Evolutionary conservation across 2,797 vertebrate species (phyloP).

Genomic region (Lepilemur septentrionalis): DNA sequence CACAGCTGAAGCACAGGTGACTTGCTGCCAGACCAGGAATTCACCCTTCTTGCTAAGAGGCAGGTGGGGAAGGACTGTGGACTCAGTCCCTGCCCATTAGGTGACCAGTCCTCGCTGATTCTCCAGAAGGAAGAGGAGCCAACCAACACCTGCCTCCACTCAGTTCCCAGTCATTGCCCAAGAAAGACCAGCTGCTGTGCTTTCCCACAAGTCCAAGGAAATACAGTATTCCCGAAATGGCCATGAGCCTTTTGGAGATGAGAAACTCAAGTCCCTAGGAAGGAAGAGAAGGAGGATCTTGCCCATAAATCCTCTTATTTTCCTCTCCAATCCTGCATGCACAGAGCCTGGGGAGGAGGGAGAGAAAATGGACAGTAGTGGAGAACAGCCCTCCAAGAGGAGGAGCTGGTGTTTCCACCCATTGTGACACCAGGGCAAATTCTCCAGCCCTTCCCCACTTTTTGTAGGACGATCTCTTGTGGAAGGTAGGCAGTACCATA

Average conservation of each 20-base stretch:
- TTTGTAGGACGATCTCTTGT: not conserved
- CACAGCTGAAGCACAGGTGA: not conserved
- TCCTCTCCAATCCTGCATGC: not conserved
- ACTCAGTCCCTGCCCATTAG: not conserved
- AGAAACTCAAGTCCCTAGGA: not conserved
- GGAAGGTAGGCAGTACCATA: not conserved
- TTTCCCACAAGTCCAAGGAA: not conserved
- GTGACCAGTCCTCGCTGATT: not conserved
- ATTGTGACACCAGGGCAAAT: not conserved
- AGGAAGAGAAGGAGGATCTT: not conserved
- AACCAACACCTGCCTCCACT: not conserved
- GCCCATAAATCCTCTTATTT: not conserved
- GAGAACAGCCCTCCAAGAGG: not conserved
- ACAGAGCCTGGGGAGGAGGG: not conserved
- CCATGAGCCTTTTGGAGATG: not conserved
- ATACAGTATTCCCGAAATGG: not conserved
- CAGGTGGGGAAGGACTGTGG: not conserved
- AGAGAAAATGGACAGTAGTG: not conserved
- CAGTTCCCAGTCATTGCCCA: not conserved
- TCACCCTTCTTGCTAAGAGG: not conserved
- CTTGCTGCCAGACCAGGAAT: not conserved
- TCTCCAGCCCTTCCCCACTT: not conserved
- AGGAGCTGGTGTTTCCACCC: not conserved
- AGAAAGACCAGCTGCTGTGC: not conserved
- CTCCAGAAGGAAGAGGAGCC: not conserved